Evolutionary conservation across 37 sponge, comb jelly and placozoan genomes (phyloP).

Genomic region (Ephydatia muelleri): DNA sequence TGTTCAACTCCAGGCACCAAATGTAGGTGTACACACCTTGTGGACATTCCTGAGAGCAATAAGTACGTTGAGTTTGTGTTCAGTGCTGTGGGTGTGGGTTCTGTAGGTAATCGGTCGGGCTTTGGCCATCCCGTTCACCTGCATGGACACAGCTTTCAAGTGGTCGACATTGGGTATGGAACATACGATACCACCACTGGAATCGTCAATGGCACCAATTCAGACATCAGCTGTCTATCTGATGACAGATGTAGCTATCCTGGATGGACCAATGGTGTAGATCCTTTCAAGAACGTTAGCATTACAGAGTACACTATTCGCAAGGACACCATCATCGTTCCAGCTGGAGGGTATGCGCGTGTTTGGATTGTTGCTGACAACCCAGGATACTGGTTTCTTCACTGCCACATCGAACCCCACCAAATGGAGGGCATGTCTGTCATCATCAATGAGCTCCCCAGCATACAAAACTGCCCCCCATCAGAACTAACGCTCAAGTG

Average conservation of each 20-base stretch:
- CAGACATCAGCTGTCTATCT: conserved; percentile 23
- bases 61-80: conserved; percentile 28
- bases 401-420: conserved; percentile 81
- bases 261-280: neutral
- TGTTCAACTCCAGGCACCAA: too few relatives aligned
- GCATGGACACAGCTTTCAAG: conserved; percentile 78
- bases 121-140: conserved; percentile 74
- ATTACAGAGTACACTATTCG: conserved; percentile 10
- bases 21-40: conserved; percentile 27
- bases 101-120: neutral
- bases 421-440: conserved; percentile 70
- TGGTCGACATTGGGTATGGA: conserved; percentile 58
- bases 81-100: conserved; percentile 6
- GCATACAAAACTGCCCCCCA: conserved; percentile 15
- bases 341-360: conserved; percentile 74
- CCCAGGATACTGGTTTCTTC: conserved; percentile 78
- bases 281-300: too few relatives aligned
- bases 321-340: conserved; percentile 80
- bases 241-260: conserved; percentile 3
- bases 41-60: neutral
- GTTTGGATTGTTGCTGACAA: conserved; percentile 64
- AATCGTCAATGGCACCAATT: neutral
- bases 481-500: conserved; percentile 21
- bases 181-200: conserved; percentile 44
- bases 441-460: conserved; percentile 37